phyloP scores from a whole-genome alignment of 2,797 vertebrate species.

The Tapera naevia region DNA sequence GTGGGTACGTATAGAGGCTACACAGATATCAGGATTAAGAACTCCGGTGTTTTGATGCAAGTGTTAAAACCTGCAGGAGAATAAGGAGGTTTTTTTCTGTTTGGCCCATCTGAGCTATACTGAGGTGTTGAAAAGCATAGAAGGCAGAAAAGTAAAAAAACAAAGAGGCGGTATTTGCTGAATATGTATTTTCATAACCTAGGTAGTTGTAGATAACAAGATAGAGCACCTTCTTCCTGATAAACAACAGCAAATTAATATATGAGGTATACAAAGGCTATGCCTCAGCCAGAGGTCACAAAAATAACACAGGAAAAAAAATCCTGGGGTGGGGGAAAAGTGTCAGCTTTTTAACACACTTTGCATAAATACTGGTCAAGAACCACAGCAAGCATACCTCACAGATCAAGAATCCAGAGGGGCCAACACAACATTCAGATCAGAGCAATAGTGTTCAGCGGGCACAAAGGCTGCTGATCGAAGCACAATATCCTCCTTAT shows the following conservation, averaged over 20 bases:
- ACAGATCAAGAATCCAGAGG: neutral
- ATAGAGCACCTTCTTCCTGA: neutral
- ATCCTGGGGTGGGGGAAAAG: rapidly evolving
- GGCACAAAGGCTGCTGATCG: constrained; percentile 44
- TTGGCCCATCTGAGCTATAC: neutral
- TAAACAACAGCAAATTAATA: constrained; percentile 15
- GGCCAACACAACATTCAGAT: neutral
- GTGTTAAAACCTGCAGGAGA: neutral
- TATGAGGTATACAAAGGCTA: neutral
- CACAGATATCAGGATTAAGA: neutral
- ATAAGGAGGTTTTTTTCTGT: neutral
- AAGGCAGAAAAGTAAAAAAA: neutral
- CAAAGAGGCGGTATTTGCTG: neutral
- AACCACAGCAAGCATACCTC: constrained; percentile 27
- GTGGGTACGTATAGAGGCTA: neutral
- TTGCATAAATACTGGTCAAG: constrained; percentile 35
- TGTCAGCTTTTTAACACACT: constrained; percentile 20
- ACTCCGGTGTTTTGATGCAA: neutral
- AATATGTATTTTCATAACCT: constrained; percentile 16
- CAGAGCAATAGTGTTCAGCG: constrained; percentile 2
- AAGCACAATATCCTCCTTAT: neutral
- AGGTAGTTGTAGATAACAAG: neutral
- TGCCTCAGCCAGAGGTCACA: constrained; percentile 35
- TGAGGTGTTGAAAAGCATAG: neutral
- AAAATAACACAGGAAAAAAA: constrained; percentile 31